Base-by-base conservation (phyloP, 2,113 vertebrate species). In the Anhinga rufa region DNA sequence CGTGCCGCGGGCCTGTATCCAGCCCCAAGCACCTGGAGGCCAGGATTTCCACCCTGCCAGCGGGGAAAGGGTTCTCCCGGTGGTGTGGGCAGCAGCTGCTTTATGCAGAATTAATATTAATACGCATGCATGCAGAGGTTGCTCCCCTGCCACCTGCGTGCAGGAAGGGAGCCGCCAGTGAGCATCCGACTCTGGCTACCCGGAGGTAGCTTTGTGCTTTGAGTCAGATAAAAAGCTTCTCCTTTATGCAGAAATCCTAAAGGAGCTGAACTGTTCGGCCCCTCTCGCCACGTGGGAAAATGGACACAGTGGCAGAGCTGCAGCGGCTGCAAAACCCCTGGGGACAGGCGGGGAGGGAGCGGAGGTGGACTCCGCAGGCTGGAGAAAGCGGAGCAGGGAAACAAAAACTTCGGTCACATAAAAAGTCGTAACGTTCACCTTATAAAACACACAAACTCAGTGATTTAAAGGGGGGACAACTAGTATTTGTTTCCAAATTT, bases 401-500 rank as follows among this genome's bases (percentile, higher is more conserved):
- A 70, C 65, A 49, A 29, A 64, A 88, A 49, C 91, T 82, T 71
- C 0, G 1, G 84, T n/a, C 86, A 60, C 86, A 65, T 93, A 88
- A 90, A 89, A 88, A 94, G 86, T 88, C 64, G 6, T 34, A 92
- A 88, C 6, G 2, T 94, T 96, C 97, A 93, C 97, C 95, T 94
- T 82, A 92, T 95, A 97, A 97, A 97, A 91, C 93, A 71, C 88
- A 95, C 74, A 89, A 97, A 97, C 86, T 91, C 95, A 1, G 79
- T 95, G 97, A 98, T 97, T 98, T 98, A 98, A 97, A 95, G 89
- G 71, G 75, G 90, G 60, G 42, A 94, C 98, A 98, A 97, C 97
- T 96, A 98, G 97, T 98, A 95, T 98, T 98, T 98, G 97, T 98
- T 98, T 98, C 97, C 97, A 96, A 97, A 98, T 98, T 97, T 98